Evolutionary conservation across 1,140 invertebrate genomes (phyloP), one percentile per base, ranked within the genome.

Genomic region (Theocolax elegans): DNA sequence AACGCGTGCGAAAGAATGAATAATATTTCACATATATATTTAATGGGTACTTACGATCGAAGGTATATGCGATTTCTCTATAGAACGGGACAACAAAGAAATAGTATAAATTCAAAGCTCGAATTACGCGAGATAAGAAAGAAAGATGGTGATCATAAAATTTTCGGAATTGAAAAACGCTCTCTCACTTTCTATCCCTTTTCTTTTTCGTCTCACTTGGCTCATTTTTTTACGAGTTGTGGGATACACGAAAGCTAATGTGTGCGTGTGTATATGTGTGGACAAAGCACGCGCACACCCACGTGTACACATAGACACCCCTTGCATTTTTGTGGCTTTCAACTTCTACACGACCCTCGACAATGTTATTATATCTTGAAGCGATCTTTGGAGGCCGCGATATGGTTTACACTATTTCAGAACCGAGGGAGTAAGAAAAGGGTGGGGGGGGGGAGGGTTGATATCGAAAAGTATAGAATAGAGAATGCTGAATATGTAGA

Each of bases 141-240:
- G 77, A 78, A 78, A 80, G 81, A 82, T 81, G 74, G 72, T 71
- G 83, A 84, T 83, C 81, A 76, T 81, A 83, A 83, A 83, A 77
- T 81, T 82, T 78, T 72, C 59, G 70, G 78, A 83, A 85, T 84
- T 83, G 82, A 85, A 84, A 85, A 84, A 84, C 80, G 78, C 78
- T 82, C 76, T 81, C 65, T 62, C 31, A 19, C 58, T 44, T 60
- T 44, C 25, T 56, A 15, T 46, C 27, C 49, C 27, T 17, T 15
- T 58, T 60, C 8, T 7, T 42, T 19, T 60, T 21, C 12, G 31
- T 60, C 8, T 60, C 23, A 38, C 42, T 38, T 21, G 21, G 17
- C 42, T 59, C 42, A 13, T 62, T 46, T 40, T 48, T 62, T 62
- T 62, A 62, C 13, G 58, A 46, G 40, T 62, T 4, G 12, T 15